Percentiles rank a stretch among this genome's conserved stretches.
Evolutionary conservation across 2,888 invertebrate genomes (phyloP).

Genomic region (Stenodema calcarata): DNA sequence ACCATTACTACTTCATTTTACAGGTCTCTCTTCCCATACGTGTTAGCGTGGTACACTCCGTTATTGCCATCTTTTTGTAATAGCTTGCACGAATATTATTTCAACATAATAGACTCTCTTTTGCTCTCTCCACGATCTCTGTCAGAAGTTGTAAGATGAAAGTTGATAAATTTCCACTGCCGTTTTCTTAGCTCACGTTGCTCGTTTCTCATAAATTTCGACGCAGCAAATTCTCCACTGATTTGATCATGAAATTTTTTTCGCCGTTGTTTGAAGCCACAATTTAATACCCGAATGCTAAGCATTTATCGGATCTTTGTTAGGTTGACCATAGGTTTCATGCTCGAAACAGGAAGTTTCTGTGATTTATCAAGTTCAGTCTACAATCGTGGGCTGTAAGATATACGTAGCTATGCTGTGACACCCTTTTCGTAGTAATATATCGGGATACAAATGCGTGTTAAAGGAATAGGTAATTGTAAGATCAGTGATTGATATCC

Average conservation of each 20-base stretch:
- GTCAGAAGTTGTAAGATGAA: no score
- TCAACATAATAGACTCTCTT: not conserved
- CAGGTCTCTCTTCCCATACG: not conserved
- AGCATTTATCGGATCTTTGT: no score
- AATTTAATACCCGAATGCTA: no score
- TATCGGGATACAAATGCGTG: not conserved
- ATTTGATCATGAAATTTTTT: no score
- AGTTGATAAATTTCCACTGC: no score
- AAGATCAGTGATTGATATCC: not conserved
- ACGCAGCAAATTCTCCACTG: no score
- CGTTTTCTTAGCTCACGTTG: no score
- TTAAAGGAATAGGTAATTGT: not conserved
- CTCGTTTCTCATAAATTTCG: no score
- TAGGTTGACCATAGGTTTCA: no score
- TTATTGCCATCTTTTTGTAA: not conserved
- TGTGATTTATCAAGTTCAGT: not conserved
- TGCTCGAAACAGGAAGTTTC: not conserved
- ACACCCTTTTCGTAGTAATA: not conserved
- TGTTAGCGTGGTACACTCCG: not conserved
- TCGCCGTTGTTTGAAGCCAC: no score
- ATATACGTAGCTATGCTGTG: not conserved
- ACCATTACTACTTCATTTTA: not conserved
- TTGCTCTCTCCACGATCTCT: no score
- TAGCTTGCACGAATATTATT: not conserved
- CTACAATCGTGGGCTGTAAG: not conserved